Percentiles rank a stretch among this genome's conserved stretches.
phyloP scores from a whole-genome alignment of 92 coral and sea anemone species.

The Phenganax subtilis region DNA sequence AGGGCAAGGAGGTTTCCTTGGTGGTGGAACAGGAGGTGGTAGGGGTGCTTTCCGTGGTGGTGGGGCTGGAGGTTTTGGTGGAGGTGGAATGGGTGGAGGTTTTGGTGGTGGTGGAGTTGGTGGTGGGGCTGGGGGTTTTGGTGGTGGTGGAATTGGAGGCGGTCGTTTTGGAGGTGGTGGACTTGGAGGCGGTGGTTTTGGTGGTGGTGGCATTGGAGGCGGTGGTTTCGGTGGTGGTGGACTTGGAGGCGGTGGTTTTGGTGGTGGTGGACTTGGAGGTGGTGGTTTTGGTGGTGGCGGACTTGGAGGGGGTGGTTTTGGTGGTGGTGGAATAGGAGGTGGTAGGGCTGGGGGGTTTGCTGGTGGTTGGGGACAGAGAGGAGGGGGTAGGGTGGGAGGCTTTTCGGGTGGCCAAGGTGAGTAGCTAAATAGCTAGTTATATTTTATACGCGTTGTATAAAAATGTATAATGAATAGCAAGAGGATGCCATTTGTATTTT shows the following conservation, averaged over 20 bases:
- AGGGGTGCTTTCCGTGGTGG: background rate
- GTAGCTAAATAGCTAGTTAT: background rate
- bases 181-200: no score
- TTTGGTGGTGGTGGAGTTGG: background rate
- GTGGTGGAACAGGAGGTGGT: background rate
- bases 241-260: no score
- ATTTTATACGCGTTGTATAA: background rate
- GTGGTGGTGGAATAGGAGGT: background rate
- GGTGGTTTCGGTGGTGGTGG: no score
- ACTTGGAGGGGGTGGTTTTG: background rate
- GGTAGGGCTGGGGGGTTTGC: background rate
- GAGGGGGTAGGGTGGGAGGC: background rate
- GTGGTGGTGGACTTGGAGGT: no score
- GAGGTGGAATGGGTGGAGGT: background rate
- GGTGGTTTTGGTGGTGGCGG: no score
- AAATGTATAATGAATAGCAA: no score
- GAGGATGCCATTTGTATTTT: no score
- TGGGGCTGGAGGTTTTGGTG: background rate
- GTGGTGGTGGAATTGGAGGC: no score
- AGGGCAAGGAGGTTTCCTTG: background rate
- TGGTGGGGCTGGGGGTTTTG: no score
- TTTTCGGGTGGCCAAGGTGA: constrained; percentile 19
- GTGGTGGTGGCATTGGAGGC: no score
- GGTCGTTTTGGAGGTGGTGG: no score
- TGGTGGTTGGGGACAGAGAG: background rate